Evolutionary conservation across 2,113 vertebrate genomes (phyloP).

Genomic region (Axis porcinus): DNA sequence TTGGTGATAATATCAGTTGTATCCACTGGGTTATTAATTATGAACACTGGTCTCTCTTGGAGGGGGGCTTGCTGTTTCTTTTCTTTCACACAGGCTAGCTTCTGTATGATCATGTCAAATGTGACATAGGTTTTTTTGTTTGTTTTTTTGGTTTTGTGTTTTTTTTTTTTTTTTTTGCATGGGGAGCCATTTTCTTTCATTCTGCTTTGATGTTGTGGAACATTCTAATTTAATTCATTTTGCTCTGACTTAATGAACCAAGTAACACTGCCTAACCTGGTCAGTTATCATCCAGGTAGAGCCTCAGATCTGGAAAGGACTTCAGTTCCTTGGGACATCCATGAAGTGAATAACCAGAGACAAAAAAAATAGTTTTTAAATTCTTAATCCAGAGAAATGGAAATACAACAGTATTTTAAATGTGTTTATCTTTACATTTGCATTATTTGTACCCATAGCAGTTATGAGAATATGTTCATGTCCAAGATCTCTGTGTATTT

Average conservation of each 20-base stretch:
- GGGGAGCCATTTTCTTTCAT: slow-evolving; percentile 29
- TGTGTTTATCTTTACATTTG: neutral
- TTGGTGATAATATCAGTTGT: slow-evolving; percentile 18
- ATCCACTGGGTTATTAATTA: slow-evolving; percentile 10
- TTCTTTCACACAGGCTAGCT: neutral
- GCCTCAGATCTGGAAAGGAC: neutral
- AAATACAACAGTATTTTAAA: neutral
- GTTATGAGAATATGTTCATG: neutral
- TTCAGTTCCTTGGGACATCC: neutral
- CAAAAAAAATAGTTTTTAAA: neutral
- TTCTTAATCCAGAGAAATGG: neutral
- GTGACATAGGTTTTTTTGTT: neutral
- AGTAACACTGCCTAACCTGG: neutral
- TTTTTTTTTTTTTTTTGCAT: neutral
- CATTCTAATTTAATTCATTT: slow-evolving; percentile 45
- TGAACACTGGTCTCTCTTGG: neutral
- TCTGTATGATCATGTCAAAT: slow-evolving; percentile 24
- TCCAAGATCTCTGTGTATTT: neutral
- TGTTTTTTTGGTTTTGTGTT: neutral
- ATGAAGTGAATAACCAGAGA: neutral
- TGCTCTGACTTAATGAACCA: slow-evolving; percentile 10
- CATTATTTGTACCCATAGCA: neutral
- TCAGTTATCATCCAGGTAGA: neutral
- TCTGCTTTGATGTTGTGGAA: slow-evolving; percentile 13
- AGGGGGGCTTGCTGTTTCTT: neutral